Evolutionary conservation across 2,888 invertebrate species (phyloP).

Genomic region (Cheilosia impressa): DNA sequence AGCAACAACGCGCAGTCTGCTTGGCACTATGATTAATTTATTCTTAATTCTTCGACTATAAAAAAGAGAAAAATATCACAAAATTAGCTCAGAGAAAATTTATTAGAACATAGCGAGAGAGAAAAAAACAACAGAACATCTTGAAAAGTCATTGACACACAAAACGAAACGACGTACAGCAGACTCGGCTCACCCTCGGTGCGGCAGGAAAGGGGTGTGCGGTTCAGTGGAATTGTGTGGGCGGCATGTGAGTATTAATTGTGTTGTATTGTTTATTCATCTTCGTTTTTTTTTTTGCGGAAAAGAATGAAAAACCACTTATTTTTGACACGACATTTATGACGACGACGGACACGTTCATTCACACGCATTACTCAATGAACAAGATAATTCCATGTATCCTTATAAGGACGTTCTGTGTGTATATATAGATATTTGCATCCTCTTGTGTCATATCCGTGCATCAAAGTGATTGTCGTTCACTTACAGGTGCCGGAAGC

Average conservation of each 20-base stretch:
- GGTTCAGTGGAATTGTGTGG: constrained; percentile 40
- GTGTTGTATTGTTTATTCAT: constrained; percentile 5
- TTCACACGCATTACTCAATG: constrained; percentile 60
- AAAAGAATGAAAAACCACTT: constrained; percentile 60
- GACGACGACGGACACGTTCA: constrained; percentile 36
- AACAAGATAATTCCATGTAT: constrained; percentile 44
- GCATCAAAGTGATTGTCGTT: constrained; percentile 35
- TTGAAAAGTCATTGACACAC: constrained; percentile 68
- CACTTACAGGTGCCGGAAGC: constrained; percentile 46
- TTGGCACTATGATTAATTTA: constrained; percentile 45
- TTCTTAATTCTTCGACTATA: constrained; percentile 13
- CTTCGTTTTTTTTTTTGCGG: constrained; percentile 25
- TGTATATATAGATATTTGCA: constrained; percentile 33
- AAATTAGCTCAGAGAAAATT: constrained; percentile 15
- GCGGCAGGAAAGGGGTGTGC: constrained; percentile 46
- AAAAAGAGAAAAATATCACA: constrained; percentile 10
- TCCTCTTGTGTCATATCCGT: constrained; percentile 29
- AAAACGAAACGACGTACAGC: constrained; percentile 15
- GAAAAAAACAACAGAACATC: constrained; percentile 24
- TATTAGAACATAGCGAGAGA: constrained; percentile 33
- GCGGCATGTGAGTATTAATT: constrained; percentile 57
- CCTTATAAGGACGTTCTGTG: constrained; percentile 42
- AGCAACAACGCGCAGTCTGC: constrained; percentile 11
- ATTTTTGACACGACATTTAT: constrained; percentile 31
- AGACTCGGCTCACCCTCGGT: constrained; percentile 15